A percentile compares a stretch with the other conserved stretches of the same genome.
Evolutionary conservation across 2,797 vertebrate species (phyloP).

Genomic region (Chiroxiphia lanceolata): DNA sequence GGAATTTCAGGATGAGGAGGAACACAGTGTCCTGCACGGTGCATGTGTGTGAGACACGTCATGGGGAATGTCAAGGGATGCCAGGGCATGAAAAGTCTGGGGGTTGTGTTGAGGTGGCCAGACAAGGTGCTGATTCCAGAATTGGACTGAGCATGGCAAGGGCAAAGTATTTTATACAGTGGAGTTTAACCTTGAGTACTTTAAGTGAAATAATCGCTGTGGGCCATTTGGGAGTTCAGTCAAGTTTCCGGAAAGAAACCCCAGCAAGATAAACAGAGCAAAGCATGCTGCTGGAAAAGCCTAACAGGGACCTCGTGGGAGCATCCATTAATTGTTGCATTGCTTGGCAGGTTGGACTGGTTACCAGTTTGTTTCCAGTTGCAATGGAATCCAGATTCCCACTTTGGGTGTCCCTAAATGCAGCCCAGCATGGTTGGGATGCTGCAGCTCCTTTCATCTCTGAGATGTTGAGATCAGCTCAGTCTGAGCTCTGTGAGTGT

Average conservation of each 20-base stretch:
- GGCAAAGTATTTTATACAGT: not conserved
- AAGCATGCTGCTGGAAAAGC: not conserved
- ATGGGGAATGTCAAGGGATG: not conserved
- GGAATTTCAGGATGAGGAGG: not conserved
- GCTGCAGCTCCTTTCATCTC: slow-evolving; percentile 44
- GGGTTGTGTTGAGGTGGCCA: accelerated
- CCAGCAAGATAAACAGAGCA: not conserved
- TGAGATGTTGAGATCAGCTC: slow-evolving; percentile 8
- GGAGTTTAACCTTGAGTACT: not conserved
- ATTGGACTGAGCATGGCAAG: not conserved
- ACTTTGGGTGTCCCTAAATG: not conserved
- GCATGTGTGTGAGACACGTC: not conserved
- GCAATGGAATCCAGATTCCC: not conserved
- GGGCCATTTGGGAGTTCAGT: not conserved
- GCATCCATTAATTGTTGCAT: not conserved
- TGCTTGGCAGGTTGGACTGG: slow-evolving; percentile 36
- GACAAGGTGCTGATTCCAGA: not conserved
- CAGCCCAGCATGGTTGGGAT: slow-evolving; percentile 15
- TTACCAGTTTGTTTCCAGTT: slow-evolving; percentile 15
- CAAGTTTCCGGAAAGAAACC: not conserved
- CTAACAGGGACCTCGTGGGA: not conserved
- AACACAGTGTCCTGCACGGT: not conserved
- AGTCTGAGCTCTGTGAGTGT: not conserved
- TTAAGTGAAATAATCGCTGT: not conserved
- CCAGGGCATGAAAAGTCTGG: not conserved